Base-by-base conservation (phyloP, 2,113 vertebrate genomes). In the Spea bombifrons region DNA sequence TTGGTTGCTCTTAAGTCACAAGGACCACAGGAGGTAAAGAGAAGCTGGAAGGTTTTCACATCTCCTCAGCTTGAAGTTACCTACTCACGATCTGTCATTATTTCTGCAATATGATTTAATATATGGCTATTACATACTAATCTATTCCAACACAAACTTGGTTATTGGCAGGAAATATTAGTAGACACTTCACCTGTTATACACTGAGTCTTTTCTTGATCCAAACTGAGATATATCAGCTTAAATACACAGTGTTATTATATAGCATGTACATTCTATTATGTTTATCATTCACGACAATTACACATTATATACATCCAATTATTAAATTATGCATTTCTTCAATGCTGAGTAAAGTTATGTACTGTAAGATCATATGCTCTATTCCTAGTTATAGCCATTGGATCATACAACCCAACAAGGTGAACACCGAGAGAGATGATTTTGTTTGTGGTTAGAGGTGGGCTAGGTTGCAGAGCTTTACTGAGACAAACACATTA, bases 91-190 rank as follows among this genome's bases (percentile, higher is more conserved):
- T 73, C 61, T 44, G 69, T 72, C 15, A 66, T 70, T 78, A 30
- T 52, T 78, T 66, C 30, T 49, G 55, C 55, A 30, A 66, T 72
- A 48, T 72, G 69, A 55, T 78, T 78, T 78, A 47, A 72, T 67
- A 30, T 80, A 63, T 67, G 77, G 61, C 77, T 73, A 73, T 50
- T 73, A 45, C 70, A 66, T 66, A 46, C 49, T 55, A 48, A 46
- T 65, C 48, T 30, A 9, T 63, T 78, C 75, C 66, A 69, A 76
- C 66, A 76, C 55, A 76, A 69, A 61, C 75, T 70, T 9, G 9
- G 17, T 7, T 78, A 53, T 65, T 72, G 76, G 61, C 77, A 73
- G 77, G 50, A 45, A 59, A 44, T 47, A 61, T 57, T 47, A 66
- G 72, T 47, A 45, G 52, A 55, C 43, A 66, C 76, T 59, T 50